phyloP scores from a whole-genome alignment of 2,113 vertebrate genomes.

The Tonatia bakeri region DNA sequence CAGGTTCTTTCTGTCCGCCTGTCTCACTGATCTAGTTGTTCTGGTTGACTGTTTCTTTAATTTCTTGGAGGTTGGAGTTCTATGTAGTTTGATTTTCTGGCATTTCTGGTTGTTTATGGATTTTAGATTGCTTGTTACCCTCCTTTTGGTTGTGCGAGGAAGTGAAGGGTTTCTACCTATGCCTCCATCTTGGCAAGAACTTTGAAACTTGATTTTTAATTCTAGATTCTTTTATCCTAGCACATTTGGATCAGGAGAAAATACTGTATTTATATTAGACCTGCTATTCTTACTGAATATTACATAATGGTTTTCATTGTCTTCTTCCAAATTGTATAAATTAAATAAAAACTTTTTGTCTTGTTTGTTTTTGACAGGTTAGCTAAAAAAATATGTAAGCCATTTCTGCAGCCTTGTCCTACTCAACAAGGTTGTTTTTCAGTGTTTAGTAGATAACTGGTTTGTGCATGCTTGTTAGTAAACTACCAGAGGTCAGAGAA shows the following conservation, averaged over 20 bases:
- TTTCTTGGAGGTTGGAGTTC: too few species aligned
- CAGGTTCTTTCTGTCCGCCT: too few species aligned
- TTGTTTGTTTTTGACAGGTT: neutral
- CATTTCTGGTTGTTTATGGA: too few species aligned
- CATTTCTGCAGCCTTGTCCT: neutral
- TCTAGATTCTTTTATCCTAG: neutral
- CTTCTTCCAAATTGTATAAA: neutral
- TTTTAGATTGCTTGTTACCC: too few species aligned
- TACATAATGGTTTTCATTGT: neutral
- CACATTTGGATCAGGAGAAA: neutral
- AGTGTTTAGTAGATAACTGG: neutral
- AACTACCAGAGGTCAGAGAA: neutral
- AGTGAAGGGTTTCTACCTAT: too few species aligned
- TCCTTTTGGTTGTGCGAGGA: too few species aligned
- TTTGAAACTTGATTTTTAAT: neutral
- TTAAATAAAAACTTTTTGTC: neutral
- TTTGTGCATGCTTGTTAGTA: neutral
- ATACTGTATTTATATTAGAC: neutral
- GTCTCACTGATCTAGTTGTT: too few species aligned
- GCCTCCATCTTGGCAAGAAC: too few species aligned
- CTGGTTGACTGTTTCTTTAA: too few species aligned
- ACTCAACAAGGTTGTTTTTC: neutral
- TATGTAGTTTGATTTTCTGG: too few species aligned
- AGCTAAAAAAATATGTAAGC: neutral
- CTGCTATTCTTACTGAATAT: neutral